Conservation (phyloP, 1,140 invertebrate species). For the Gryllus bimaculatus region DNA sequence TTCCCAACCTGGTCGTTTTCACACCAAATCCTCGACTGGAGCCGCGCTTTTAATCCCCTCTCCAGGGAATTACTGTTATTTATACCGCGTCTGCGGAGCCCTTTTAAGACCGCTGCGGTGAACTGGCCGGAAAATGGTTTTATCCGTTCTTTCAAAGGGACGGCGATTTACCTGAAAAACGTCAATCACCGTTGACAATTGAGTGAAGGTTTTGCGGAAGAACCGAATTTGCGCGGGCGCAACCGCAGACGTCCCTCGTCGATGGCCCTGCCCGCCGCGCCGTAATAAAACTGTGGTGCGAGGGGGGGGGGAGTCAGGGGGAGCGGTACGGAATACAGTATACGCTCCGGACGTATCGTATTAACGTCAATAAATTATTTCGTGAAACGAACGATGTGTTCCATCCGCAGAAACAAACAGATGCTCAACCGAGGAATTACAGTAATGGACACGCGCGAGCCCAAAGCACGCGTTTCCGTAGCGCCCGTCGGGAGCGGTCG, state of each 20-base stretch:
- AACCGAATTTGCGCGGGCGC: neutral
- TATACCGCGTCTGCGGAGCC: neutral
- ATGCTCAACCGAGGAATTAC: neutral
- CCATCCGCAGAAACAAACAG: neutral
- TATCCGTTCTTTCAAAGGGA: neutral
- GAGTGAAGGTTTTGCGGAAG: neutral
- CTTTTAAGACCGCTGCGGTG: neutral
- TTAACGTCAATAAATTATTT: slow-evolving; percentile 2
- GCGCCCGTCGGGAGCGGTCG: too few species aligned
- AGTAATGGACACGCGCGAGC: neutral
- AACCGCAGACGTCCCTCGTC: too few species aligned
- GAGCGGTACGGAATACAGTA: too few species aligned
- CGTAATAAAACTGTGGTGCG: neutral
- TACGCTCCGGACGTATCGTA: neutral
- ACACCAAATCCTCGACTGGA: neutral
- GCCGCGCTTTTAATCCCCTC: neutral
- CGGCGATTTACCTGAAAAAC: neutral
- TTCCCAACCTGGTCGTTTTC: neutral
- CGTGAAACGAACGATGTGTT: neutral
- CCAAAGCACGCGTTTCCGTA: neutral
- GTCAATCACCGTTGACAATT: neutral
- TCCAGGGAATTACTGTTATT: neutral
- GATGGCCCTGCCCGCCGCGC: too few species aligned
- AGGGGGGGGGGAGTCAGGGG: too few species aligned
- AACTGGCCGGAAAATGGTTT: neutral